phyloP scores from a whole-genome alignment of 2,888 invertebrate species.

The Exocentrus adspersus region DNA sequence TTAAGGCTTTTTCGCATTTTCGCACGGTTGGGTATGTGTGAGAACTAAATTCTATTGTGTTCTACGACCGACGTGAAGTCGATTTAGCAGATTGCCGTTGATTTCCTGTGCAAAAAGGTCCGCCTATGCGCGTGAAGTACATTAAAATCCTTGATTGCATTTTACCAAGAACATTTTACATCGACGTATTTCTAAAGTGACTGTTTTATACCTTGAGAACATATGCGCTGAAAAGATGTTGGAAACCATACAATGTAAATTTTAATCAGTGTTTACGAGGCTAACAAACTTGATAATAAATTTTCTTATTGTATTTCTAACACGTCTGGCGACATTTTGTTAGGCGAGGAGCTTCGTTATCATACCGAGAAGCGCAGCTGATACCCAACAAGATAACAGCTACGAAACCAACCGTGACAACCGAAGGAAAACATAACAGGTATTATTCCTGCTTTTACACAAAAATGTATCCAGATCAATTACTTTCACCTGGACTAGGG shows the following conservation, averaged over 20 bases:
- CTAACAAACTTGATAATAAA: conserved; percentile 23
- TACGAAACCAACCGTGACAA: too few relatives aligned
- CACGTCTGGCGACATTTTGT: conserved; percentile 5
- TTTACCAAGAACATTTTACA: conserved; percentile 20
- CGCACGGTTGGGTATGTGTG: neutral
- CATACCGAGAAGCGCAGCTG: neutral
- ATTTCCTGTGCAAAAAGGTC: conserved; percentile 11
- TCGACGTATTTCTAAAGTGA: conserved; percentile 21
- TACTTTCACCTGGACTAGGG: too few relatives aligned
- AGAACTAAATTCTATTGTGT: neutral
- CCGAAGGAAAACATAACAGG: too few relatives aligned
- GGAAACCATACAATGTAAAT: conserved; percentile 27
- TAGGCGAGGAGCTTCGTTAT: neutral
- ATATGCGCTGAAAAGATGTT: conserved; percentile 17
- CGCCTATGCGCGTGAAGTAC: conserved; percentile 20
- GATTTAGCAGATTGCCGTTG: conserved; percentile 1
- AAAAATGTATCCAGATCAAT: too few relatives aligned
- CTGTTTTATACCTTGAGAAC: conserved; percentile 25
- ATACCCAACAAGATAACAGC: too few relatives aligned
- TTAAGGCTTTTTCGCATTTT: neutral
- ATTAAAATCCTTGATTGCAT: conserved; percentile 22
- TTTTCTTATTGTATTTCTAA: conserved; percentile 18
- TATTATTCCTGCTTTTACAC: too few relatives aligned
- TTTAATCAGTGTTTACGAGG: conserved; percentile 26
- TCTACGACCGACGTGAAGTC: neutral